A percentile compares a stretch with the other conserved stretches of the same genome.
Evolutionary conservation across 2,797 vertebrate species (phyloP).

Genomic region (Gouania willdenowi): DNA sequence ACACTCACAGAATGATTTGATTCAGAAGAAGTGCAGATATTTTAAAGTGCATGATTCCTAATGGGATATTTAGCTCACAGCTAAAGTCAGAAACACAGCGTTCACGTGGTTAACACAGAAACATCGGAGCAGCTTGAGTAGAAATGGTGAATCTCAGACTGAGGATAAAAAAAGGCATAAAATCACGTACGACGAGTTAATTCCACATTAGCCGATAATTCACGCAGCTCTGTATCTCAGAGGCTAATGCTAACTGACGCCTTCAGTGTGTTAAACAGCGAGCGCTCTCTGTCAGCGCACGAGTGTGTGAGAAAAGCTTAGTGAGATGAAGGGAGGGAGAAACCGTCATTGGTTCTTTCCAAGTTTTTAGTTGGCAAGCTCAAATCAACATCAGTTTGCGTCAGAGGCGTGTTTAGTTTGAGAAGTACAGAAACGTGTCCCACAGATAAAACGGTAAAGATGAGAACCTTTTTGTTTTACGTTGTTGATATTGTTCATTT

Average conservation of each 20-base stretch:
- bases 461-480: no score
- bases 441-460: no score
- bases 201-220: no score
- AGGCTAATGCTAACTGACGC: constrained; percentile 32
- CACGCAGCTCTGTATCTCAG: not conserved
- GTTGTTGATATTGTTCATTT: no score
- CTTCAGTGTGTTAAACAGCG: constrained; percentile 29
- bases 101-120: not conserved
- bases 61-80: constrained; percentile 28
- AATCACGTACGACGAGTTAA: no score
- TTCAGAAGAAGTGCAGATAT: no score
- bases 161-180: not conserved
- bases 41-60: constrained; percentile 11
- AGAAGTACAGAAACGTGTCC: no score
- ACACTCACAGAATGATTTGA: no score
- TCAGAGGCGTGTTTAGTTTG: no score
- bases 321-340: constrained; percentile 39
- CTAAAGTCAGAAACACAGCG: constrained; percentile 3
- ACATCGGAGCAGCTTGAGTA: constrained; percentile 11
- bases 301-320: constrained; percentile 51
- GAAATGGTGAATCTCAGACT: not conserved
- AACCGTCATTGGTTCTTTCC: no score
- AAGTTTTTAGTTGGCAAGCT: no score
- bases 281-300: constrained; percentile 33
- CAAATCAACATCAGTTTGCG: no score